These are phyloP conservation scores for Spatulosminthurus flaviceps DNA, from an alignment of 2,888 invertebrate genomes.

Conservation along the genomic window DNA sequence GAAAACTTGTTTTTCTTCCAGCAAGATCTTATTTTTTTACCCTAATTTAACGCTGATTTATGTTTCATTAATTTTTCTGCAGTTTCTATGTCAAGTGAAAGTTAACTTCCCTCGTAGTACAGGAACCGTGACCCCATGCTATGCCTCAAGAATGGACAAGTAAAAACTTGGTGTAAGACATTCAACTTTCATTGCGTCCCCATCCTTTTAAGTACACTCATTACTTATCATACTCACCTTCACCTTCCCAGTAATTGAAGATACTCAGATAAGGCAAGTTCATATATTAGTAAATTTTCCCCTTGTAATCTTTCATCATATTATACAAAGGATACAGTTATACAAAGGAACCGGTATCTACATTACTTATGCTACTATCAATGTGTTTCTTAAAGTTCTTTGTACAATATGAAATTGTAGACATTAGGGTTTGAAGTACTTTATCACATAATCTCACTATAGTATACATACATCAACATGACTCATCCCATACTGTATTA, in stretches of 20 bases:
- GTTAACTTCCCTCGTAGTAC: background rate
- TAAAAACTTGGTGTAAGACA: too few relatives aligned
- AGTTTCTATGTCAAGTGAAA: background rate
- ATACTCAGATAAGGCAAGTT: background rate
- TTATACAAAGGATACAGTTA: too few relatives aligned
- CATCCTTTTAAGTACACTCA: background rate
- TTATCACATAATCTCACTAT: too few relatives aligned
- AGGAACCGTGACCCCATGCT: background rate
- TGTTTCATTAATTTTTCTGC: constrained; percentile 42
- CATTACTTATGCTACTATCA: too few relatives aligned
- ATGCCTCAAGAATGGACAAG: too few relatives aligned
- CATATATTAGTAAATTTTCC: too few relatives aligned
- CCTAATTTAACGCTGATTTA: constrained; percentile 36
- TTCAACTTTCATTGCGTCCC: background rate
- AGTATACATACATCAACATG: background rate
- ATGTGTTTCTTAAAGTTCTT: too few relatives aligned
- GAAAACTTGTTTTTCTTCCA: background rate
- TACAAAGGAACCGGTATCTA: too few relatives aligned
- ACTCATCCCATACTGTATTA: background rate
- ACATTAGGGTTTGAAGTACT: too few relatives aligned
- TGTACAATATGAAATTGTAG: too few relatives aligned
- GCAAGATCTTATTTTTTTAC: constrained; percentile 27
- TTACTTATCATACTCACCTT: background rate
- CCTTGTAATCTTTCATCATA: too few relatives aligned
- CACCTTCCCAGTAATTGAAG: too few relatives aligned